Evolutionary conservation across 35 echinoderm and acorn worm species (phyloP).

Genomic region (Heliocidaris erythrogramma): DNA sequence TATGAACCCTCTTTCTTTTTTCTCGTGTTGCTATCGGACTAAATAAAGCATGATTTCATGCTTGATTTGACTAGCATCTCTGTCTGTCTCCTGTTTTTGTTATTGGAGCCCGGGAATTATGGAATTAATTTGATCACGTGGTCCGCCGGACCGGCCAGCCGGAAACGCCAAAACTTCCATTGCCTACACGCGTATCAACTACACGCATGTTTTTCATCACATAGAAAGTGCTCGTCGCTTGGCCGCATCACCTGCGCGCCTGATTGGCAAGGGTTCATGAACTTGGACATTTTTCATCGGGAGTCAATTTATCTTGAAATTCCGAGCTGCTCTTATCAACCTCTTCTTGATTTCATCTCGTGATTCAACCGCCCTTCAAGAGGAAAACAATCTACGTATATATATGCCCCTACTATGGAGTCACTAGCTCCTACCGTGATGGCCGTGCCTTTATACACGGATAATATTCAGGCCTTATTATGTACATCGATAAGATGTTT

Average conservation of each 20-base stretch:
- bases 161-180: neutral
- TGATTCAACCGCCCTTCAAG: neutral
- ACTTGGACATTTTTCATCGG: constrained; percentile 8
- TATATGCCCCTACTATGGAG: no score
- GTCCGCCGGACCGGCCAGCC: neutral
- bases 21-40: neutral
- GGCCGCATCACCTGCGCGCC: neutral
- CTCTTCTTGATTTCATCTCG: neutral
- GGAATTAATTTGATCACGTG: neutral
- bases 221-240: neutral
- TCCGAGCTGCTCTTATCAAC: neutral
- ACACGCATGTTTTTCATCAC: neutral
- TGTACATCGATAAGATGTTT: neutral
- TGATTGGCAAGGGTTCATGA: neutral
- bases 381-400: neutral
- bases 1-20: neutral
- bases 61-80: neutral
- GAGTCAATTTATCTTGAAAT: constrained; percentile 18
- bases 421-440: neutral
- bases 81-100: neutral
- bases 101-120: neutral
- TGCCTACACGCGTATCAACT: neutral
- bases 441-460: neutral
- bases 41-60: neutral
- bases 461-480: neutral